A percentile compares a stretch with the other conserved stretches of the same genome.
These are phyloP conservation scores for Semaprochilodus insignis DNA, from an alignment of 2,797 vertebrate genomes.

Conservation along the genomic window DNA sequence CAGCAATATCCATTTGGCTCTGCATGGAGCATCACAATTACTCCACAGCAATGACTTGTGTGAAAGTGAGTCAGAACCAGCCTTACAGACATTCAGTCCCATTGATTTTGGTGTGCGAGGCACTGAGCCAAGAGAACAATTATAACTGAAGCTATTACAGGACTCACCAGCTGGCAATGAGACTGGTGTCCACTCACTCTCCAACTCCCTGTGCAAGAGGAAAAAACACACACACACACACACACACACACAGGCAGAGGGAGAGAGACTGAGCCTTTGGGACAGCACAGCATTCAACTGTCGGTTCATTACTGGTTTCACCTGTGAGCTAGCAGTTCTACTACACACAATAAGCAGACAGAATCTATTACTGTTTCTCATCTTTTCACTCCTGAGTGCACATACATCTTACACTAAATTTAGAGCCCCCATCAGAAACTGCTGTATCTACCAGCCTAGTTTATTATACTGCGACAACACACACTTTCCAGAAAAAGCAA, in stretches of 20 bases:
- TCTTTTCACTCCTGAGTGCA: constrained; percentile 2
- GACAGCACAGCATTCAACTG: constrained; percentile 36
- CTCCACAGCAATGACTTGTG: constrained; percentile 43
- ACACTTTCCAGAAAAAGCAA: constrained; percentile 3
- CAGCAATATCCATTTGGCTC: constrained; percentile 39
- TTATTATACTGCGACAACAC: constrained; percentile 5
- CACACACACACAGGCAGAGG: constrained; percentile 21
- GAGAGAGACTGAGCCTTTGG: constrained; percentile 36
- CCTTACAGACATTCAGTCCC: constrained; percentile 61
- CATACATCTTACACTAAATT: not conserved
- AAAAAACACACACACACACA: constrained; percentile 53
- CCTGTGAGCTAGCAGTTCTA: constrained; percentile 33
- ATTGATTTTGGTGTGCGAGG: constrained; percentile 60
- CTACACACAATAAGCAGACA: constrained; percentile 4
- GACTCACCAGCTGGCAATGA: constrained; percentile 74
- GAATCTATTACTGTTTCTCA: constrained; percentile 4
- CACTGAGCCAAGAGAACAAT: constrained; percentile 62
- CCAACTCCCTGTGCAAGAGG: constrained; percentile 75
- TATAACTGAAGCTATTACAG: constrained; percentile 63
- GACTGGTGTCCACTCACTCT: constrained; percentile 80
- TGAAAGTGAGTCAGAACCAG: constrained; percentile 49
- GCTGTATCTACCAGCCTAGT: not conserved
- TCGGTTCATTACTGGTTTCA: constrained; percentile 47
- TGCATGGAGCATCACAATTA: constrained; percentile 46
- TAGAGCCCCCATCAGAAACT: not conserved